These are phyloP conservation scores for Heterochromis multidens DNA, from an alignment of 2,113 vertebrate genomes.

Conservation along the genomic window DNA sequence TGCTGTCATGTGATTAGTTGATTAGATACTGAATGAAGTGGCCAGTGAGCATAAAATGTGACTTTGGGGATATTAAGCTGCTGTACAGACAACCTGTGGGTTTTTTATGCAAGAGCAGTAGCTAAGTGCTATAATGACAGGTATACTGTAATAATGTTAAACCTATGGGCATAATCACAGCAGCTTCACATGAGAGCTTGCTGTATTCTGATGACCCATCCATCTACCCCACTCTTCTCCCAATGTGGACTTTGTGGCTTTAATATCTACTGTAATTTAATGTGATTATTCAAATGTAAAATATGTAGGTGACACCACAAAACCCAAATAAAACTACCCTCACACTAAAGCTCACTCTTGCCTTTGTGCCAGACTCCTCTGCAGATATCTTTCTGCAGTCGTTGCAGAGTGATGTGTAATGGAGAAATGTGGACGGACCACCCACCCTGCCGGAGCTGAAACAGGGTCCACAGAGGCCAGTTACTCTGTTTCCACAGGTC, in stretches of 20 bases:
- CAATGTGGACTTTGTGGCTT: not conserved
- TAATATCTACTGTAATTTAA: not conserved
- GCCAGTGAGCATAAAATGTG: not conserved
- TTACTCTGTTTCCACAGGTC: slow-evolving; percentile 59
- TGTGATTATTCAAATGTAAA: not conserved
- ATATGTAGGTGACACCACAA: not conserved
- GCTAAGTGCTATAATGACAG: not conserved
- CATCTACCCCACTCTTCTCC: not conserved
- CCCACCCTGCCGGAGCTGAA: slow-evolving; percentile 58
- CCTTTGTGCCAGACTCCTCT: not conserved
- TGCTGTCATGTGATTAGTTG: not conserved
- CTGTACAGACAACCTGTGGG: not conserved
- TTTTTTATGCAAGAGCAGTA: not conserved
- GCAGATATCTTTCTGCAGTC: slow-evolving; percentile 21
- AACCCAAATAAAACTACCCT: not conserved
- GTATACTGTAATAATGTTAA: too few relatives aligned
- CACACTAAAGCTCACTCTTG: not conserved
- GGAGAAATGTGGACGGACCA: slow-evolving; percentile 52
- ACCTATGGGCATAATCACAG: not conserved
- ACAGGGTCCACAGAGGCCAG: slow-evolving; percentile 48
- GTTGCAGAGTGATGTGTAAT: slow-evolving; percentile 1
- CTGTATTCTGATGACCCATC: not conserved
- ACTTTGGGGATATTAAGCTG: not conserved
- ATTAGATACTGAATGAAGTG: not conserved
- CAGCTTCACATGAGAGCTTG: not conserved